Conservation (phyloP, 1,140 invertebrate species). For the Venturia canescens region DNA sequence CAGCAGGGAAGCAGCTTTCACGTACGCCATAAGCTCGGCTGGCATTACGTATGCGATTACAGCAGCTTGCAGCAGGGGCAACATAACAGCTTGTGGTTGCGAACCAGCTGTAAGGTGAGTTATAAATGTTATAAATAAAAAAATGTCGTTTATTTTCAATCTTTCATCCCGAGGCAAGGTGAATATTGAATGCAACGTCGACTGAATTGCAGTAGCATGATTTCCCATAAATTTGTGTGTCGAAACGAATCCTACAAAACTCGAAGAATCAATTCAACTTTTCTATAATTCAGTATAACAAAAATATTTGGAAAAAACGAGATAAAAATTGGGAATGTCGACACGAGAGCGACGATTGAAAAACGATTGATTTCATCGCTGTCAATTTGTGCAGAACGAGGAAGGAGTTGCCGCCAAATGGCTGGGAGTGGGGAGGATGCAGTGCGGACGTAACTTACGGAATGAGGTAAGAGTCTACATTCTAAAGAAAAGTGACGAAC, state of each 20-base stretch:
- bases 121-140: conserved; percentile 10
- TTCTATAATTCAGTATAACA: not conserved
- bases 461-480: conserved; percentile 75
- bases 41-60: conserved; percentile 94
- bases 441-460: conserved; percentile 89
- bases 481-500: no score
- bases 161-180: no score
- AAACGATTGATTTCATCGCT: not conserved
- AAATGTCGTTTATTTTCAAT: no score
- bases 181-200: no score
- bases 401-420: conserved; percentile 71
- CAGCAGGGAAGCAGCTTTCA: conserved; percentile 93
- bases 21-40: conserved; percentile 93
- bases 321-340: not conserved
- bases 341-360: not conserved
- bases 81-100: conserved; percentile 92
- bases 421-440: conserved; percentile 93
- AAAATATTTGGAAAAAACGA: not conserved
- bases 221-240: no score
- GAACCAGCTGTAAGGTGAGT: conserved; percentile 78
- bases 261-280: not conserved
- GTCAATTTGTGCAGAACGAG: conserved; percentile 60
- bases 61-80: conserved; percentile 91
- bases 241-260: not conserved
- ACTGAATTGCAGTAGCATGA: no score